Conservation (phyloP, 2,888 invertebrate genomes). For the Alloplasta piceator region DNA sequence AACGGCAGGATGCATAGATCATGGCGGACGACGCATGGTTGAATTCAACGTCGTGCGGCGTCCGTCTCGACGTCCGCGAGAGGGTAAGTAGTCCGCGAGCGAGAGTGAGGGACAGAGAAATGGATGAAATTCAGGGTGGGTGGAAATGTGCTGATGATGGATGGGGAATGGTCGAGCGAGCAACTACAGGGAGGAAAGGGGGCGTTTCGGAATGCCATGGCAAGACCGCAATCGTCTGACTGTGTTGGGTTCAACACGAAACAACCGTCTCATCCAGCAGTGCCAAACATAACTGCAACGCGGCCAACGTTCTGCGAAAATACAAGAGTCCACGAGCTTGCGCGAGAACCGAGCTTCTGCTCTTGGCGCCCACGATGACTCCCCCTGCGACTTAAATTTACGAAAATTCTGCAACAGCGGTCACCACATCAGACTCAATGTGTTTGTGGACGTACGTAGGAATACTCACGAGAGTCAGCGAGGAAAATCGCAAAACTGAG, state of each 20-base stretch:
- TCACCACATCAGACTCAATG: no score
- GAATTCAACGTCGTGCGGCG: conserved; percentile 75
- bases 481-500: conserved; percentile 43
- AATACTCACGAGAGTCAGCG: conserved; percentile 27
- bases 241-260: conserved; percentile 63
- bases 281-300: conserved; percentile 31
- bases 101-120: conserved; percentile 46
- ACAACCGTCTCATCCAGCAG: conserved; percentile 52
- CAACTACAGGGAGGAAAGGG: conserved; percentile 73
- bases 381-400: no score
- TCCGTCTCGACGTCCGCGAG: conserved; percentile 60
- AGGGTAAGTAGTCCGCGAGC: conserved; percentile 55
- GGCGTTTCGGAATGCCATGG: conserved; percentile 79
- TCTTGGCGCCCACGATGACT: no score
- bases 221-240: conserved; percentile 75
- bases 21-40: conserved; percentile 82
- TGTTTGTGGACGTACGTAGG: neutral
- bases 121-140: conserved; percentile 71
- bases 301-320: no score
- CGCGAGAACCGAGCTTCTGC: no score
- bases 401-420: no score
- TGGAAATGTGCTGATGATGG: conserved; percentile 83
- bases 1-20: conserved; percentile 83
- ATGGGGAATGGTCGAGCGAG: conserved; percentile 81
- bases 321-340: no score